Evolutionary conservation across 2,888 invertebrate species (phyloP).

Genomic region (Drosophila neotestacea): DNA sequence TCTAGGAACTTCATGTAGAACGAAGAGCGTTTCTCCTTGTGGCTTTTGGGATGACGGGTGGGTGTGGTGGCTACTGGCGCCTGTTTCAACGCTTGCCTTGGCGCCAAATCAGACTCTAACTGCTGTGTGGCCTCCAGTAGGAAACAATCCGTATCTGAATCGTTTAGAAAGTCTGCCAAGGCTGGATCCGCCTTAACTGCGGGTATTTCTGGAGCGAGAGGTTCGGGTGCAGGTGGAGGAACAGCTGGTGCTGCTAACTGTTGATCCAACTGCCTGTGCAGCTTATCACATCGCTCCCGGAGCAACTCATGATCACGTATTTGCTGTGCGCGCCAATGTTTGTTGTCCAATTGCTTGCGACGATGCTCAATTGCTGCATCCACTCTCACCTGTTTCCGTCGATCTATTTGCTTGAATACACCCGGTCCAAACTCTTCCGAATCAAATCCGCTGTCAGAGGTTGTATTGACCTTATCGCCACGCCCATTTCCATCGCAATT

Average conservation of each 20-base stretch:
- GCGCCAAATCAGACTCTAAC: slow-evolving; percentile 63
- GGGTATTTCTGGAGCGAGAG: not conserved
- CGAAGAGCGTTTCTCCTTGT: slow-evolving; percentile 71
- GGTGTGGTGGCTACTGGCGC: slow-evolving; percentile 43
- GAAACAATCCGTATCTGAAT: slow-evolving; percentile 81
- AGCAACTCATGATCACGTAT: slow-evolving; percentile 73
- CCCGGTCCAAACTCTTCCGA: slow-evolving; percentile 61
- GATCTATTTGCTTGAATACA: slow-evolving; percentile 45
- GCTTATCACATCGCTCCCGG: slow-evolving; percentile 76
- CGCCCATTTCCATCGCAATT: slow-evolving; percentile 49
- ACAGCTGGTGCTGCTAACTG: slow-evolving; percentile 5
- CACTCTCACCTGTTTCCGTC: slow-evolving; percentile 50
- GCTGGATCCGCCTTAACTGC: slow-evolving; percentile 38
- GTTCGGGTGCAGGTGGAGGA: not conserved
- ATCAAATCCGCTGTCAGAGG: slow-evolving; percentile 75
- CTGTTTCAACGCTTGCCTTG: slow-evolving; percentile 16
- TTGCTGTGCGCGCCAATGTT: slow-evolving; percentile 73
- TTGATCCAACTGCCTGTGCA: slow-evolving; percentile 75
- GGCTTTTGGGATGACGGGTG: slow-evolving; percentile 57
- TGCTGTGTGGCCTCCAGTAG: slow-evolving; percentile 82
- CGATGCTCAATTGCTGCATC: slow-evolving; percentile 54
- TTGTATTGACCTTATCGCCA: slow-evolving; percentile 47
- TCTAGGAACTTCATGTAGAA: slow-evolving; percentile 83
- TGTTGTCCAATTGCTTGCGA: slow-evolving; percentile 68
- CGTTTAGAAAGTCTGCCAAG: slow-evolving; percentile 77